phyloP scores from a whole-genome alignment of 2,113 vertebrate species.

The Trochalopteron elliotii region DNA sequence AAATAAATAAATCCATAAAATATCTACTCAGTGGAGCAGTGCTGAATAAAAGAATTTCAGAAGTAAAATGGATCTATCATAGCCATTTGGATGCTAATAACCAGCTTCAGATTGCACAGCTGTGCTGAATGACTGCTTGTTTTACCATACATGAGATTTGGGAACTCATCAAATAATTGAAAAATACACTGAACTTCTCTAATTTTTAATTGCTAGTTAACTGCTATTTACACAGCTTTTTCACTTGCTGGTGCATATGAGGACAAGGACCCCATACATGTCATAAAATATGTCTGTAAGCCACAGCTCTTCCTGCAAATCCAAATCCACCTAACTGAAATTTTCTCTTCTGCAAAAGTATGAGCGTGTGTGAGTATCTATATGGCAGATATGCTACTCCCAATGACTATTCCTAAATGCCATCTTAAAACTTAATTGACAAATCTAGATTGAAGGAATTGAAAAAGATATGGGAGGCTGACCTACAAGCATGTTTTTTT shows the following conservation, averaged over 20 bases:
- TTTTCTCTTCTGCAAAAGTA: neutral
- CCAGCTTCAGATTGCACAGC: neutral
- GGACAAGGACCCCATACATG: neutral
- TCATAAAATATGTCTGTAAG: neutral
- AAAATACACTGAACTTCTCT: neutral
- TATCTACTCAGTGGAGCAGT: neutral
- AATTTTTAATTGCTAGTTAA: slow-evolving; percentile 21
- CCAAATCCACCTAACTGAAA: neutral
- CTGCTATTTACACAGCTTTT: neutral
- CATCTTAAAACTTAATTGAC: neutral
- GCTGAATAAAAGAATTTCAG: neutral
- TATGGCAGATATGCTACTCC: neutral
- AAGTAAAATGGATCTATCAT: neutral
- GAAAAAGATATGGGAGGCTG: neutral
- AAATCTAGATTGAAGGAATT: neutral
- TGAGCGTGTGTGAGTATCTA: neutral
- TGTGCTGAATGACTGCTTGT: neutral
- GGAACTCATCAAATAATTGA: neutral
- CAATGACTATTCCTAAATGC: neutral
- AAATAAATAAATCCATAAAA: slow-evolving; percentile 41
- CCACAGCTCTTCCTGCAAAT: neutral
- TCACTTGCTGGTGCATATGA: neutral
- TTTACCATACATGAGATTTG: neutral
- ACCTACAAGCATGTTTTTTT: neutral
- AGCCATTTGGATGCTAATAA: slow-evolving; percentile 22